Conservation (phyloP, 2,113 vertebrate species). For the Loxodonta africana region DNA sequence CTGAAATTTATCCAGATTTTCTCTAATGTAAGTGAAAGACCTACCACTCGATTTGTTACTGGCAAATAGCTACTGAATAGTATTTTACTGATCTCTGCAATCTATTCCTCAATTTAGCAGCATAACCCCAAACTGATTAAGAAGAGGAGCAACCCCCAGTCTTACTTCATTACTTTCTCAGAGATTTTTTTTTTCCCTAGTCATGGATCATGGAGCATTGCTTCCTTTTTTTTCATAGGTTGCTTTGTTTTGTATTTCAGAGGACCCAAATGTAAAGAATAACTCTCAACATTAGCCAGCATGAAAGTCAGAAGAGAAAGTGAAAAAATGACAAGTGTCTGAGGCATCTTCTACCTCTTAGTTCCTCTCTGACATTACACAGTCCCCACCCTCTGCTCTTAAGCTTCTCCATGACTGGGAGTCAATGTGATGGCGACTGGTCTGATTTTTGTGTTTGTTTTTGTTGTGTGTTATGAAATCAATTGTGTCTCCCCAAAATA, state of each 20-base stretch:
- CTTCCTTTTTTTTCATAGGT: not conserved
- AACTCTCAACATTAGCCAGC: not conserved
- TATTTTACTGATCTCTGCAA: slow-evolving; percentile 22
- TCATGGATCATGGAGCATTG: not conserved
- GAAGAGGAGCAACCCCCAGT: not conserved
- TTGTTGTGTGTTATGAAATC: not conserved
- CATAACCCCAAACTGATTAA: slow-evolving; percentile 22
- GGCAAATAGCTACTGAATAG: slow-evolving; percentile 26
- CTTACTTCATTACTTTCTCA: slow-evolving; percentile 25
- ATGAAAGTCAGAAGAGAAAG: not conserved
- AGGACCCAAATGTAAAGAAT: not conserved
- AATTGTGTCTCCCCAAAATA: not conserved
- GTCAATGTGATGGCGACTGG: not conserved
- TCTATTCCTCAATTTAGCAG: slow-evolving; percentile 56
- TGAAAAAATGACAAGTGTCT: not conserved
- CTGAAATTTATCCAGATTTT: not conserved
- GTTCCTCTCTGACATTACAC: fast-evolving
- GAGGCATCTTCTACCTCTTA: not conserved
- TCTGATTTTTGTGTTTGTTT: not conserved
- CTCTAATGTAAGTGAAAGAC: slow-evolving; percentile 26
- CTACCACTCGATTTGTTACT: slow-evolving; percentile 14
- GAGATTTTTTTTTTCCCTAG: not conserved
- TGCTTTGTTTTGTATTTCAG: not conserved
- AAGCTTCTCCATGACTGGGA: not conserved
- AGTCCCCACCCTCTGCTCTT: not conserved